These are phyloP conservation scores for Cacajao melanocephalus DNA, from an alignment of 2,797 vertebrate species.

Conservation along the genomic window DNA sequence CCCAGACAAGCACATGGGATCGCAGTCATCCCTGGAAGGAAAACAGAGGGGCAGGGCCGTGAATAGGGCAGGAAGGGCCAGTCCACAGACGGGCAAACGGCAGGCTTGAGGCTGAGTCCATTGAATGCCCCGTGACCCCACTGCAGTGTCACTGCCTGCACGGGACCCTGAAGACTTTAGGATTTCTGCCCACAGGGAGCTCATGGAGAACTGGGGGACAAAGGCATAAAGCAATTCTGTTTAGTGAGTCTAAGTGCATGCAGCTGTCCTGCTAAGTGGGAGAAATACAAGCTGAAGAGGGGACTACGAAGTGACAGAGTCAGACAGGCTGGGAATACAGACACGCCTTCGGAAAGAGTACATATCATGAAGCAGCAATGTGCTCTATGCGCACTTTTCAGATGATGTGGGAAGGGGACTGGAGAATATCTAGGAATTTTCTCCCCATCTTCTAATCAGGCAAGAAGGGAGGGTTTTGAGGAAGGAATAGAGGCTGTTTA, in stretches of 20 bases:
- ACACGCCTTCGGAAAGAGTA: fast-evolving
- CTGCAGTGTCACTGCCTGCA: fast-evolving
- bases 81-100: fast-evolving
- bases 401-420: fast-evolving
- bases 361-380: fast-evolving
- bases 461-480: not conserved
- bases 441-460: not conserved
- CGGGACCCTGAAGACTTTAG: fast-evolving
- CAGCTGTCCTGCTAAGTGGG: fast-evolving
- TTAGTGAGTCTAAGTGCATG: no score
- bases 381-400: not conserved
- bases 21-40: slow-evolving; percentile 95
- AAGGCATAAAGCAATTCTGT: fast-evolving
- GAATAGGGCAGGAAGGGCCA: fast-evolving
- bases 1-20: slow-evolving; percentile 98
- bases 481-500: not conserved
- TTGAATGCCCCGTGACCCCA: fast-evolving
- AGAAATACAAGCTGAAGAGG: not conserved
- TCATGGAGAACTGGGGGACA: not conserved
- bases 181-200: not conserved
- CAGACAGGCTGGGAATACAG: not conserved
- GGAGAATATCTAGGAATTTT: not conserved
- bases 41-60: not conserved
- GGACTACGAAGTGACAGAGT: no score
- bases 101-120: fast-evolving